phyloP scores from a whole-genome alignment of 1,140 invertebrate species.

The Conus ventricosus region DNA sequence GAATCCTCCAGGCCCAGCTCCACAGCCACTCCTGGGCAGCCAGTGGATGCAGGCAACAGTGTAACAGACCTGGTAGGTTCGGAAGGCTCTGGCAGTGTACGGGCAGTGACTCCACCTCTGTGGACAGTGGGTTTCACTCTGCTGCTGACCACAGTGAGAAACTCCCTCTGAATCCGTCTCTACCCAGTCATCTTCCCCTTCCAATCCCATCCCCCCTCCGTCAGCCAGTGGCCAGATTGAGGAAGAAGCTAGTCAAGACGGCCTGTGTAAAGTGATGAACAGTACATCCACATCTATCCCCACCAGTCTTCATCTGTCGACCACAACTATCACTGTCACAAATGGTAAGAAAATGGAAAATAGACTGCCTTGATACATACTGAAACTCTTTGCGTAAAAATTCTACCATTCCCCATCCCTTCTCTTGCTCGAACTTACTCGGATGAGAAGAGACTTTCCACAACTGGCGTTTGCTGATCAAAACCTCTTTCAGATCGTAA shows the following conservation, averaged over 20 bases:
- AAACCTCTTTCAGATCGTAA: too few relatives aligned
- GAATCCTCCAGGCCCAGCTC: slow-evolving; percentile 44
- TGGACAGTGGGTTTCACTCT: slow-evolving; percentile 50
- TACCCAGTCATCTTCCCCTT: slow-evolving; percentile 23
- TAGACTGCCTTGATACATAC: too few relatives aligned
- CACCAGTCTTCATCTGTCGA: slow-evolving; percentile 35
- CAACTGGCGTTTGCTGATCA: too few relatives aligned
- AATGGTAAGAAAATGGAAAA: background rate
- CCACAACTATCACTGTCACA: slow-evolving; percentile 29
- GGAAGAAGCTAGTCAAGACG: slow-evolving; percentile 40
- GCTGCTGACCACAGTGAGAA: slow-evolving; percentile 46
- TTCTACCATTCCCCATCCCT: too few relatives aligned
- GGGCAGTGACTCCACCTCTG: slow-evolving; percentile 47
- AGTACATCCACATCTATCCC: slow-evolving; percentile 27
- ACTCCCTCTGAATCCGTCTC: slow-evolving; percentile 39
- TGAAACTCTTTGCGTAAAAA: too few relatives aligned
- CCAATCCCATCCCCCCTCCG: background rate
- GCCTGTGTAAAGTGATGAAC: slow-evolving; percentile 14
- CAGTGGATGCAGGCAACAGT: slow-evolving; percentile 31
- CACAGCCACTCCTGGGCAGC: slow-evolving; percentile 47
- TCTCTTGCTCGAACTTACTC: too few relatives aligned
- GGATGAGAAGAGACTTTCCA: too few relatives aligned
- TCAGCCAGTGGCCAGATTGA: slow-evolving; percentile 12
- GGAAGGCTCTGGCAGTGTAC: slow-evolving; percentile 43
- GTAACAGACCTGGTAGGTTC: slow-evolving; percentile 39